Base-by-base conservation (phyloP, 2,113 vertebrate genomes). In the Mormoops blainvillei region DNA sequence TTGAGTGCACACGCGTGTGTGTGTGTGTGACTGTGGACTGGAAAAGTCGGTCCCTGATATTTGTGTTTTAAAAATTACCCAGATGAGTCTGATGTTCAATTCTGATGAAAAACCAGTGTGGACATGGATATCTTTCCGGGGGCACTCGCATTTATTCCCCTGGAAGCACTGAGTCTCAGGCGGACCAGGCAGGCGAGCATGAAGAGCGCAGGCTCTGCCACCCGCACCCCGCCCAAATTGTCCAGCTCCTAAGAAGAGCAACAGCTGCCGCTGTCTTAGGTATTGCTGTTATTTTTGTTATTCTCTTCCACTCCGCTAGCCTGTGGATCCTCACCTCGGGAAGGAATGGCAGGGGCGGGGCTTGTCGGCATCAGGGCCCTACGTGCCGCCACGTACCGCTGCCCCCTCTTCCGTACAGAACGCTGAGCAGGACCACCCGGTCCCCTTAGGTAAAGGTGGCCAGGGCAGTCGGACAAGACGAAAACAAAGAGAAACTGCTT, bases 371-470 rank as follows among this genome's bases (percentile, higher is more conserved):
- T 9, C 28, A 33, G 36, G 43, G n/a, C 3, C n/a, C 38, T 10
- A 2, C 1, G 8, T 31, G 50, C 18, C 4, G 0, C 70, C 28
- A 15, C 1, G 41, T 48, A 38, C 24, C 41, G 24, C n/a, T 19
- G 0, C 3, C 24, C n/a, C 22, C 33, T 4, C 9, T 2, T 63
- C 76, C 15, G 9, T 3, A 7, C 50, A 2, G 22, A 68, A 58
- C 36, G 18, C 33, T 0, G 2, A 50, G 58, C 11, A 20, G 41
- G 7, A 6, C 38, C 41, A 24, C 14, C 19, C 2, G 26, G 26
- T 9, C 82, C 18, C 15, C 73, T 52, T 31, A 0, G 6, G 19
- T 24, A 71, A 36, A 63, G 63, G 52, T 13, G 3, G 28, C n/a
- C 6, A 9, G 31, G 2, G 20, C 0, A 1, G 70, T 24, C 43